These are phyloP conservation scores for Eilema depressum DNA, from an alignment of 2,888 invertebrate species.

Conservation along the genomic window DNA sequence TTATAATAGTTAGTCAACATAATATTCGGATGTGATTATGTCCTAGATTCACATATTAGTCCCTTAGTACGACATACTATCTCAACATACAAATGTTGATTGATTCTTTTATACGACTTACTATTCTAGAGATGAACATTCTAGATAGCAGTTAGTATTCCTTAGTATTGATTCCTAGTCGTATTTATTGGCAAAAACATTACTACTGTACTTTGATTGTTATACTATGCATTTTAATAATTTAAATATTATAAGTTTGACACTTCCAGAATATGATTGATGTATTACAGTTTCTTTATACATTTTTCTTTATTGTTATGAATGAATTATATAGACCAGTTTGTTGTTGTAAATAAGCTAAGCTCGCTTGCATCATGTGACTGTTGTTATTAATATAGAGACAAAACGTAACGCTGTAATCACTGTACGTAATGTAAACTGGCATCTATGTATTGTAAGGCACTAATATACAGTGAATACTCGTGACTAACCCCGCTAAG, in stretches of 20 bases:
- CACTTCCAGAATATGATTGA: constrained; percentile 50
- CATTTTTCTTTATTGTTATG: constrained; percentile 65
- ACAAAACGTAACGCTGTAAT: constrained; percentile 66
- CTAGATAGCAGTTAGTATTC: constrained; percentile 64
- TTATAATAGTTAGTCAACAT: constrained; percentile 5
- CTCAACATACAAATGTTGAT: constrained; percentile 33
- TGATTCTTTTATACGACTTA: constrained; percentile 35
- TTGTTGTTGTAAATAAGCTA: constrained; percentile 82
- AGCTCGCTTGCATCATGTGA: constrained; percentile 85
- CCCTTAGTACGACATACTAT: constrained; percentile 40
- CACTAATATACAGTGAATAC: constrained; percentile 75
- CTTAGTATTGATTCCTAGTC: constrained; percentile 45
- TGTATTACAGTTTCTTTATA: constrained; percentile 55
- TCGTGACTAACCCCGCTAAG: constrained; percentile 84
- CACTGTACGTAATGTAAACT: constrained; percentile 73
- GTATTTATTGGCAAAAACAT: constrained; percentile 86
- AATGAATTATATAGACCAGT: constrained; percentile 64
- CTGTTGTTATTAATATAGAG: constrained; percentile 81
- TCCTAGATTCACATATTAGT: constrained; percentile 6
- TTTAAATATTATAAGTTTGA: constrained; percentile 54
- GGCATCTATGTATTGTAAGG: constrained; percentile 77
- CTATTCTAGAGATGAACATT: constrained; percentile 66
- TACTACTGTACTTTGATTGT: constrained; percentile 58
- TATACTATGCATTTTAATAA: constrained; percentile 52
- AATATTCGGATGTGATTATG: not conserved